Percentiles rank a stretch among this genome's conserved stretches.
These are phyloP conservation scores for Drosophila suzukii DNA, from an alignment of 1,140 invertebrate genomes.

Conservation along the genomic window DNA sequence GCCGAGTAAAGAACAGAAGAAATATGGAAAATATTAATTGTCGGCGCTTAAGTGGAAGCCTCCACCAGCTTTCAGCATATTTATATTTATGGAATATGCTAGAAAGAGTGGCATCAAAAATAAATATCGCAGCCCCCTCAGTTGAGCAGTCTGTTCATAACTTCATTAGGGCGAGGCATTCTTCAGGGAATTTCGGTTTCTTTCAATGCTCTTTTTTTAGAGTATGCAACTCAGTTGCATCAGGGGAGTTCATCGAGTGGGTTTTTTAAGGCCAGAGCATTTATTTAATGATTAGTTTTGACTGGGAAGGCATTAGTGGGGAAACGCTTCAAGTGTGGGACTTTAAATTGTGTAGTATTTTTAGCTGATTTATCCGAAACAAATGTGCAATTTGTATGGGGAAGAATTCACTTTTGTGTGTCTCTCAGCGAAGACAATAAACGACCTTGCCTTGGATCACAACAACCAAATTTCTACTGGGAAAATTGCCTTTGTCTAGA, in stretches of 20 bases:
- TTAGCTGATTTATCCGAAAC: slow-evolving; percentile 67
- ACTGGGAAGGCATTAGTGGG: slow-evolving; percentile 37
- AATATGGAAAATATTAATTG: slow-evolving; percentile 67
- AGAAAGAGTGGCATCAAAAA: slow-evolving; percentile 37
- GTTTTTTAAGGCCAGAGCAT: slow-evolving; percentile 37
- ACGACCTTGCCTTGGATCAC: slow-evolving; percentile 46
- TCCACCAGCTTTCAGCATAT: slow-evolving; percentile 31
- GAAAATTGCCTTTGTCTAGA: slow-evolving; percentile 25
- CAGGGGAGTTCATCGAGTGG: slow-evolving; percentile 1
- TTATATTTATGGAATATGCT: slow-evolving; percentile 52
- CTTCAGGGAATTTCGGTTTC: slow-evolving; percentile 46
- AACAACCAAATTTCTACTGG: slow-evolving; percentile 22
- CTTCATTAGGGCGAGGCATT: slow-evolving; percentile 60
- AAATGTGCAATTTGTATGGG: slow-evolving; percentile 61
- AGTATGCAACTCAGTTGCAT: slow-evolving; percentile 40
- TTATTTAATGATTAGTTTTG: slow-evolving; percentile 36
- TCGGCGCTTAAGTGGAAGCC: slow-evolving; percentile 63
- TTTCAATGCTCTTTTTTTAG: slow-evolving; percentile 4
- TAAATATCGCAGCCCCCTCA: slow-evolving; percentile 28
- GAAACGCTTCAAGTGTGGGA: slow-evolving; percentile 30
- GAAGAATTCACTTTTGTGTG: slow-evolving; percentile 11
- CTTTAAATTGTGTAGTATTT: slow-evolving; percentile 25
- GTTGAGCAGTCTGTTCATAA: slow-evolving; percentile 32
- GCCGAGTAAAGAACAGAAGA: slow-evolving; percentile 6
- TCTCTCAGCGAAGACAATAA: slow-evolving; percentile 17